These are phyloP conservation scores for Pollachius pollachius DNA, from an alignment of 2,113 vertebrate species.

Conservation along the genomic window DNA sequence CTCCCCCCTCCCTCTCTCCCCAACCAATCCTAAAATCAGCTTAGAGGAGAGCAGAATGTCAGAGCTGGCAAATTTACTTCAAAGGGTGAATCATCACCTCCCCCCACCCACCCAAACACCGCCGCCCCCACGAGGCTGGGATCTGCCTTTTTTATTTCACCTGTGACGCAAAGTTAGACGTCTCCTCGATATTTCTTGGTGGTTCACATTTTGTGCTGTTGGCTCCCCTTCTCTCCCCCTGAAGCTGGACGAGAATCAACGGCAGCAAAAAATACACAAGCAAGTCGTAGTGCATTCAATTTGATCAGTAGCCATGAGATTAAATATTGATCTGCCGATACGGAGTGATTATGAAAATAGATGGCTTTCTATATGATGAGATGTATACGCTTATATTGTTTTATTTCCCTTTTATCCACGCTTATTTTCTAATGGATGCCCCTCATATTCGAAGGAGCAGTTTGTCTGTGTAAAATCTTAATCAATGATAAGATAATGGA, in stretches of 20 bases:
- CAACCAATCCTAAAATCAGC: conserved; percentile 40
- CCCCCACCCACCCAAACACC: conserved; percentile 23
- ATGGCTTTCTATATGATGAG: conserved; percentile 33
- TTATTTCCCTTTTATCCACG: conserved; percentile 15
- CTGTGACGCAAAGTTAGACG: conserved; percentile 22
- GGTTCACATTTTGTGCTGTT: too few species aligned
- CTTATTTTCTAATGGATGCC: conserved; percentile 7
- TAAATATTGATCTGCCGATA: conserved; percentile 46
- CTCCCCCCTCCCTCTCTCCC: too few species aligned
- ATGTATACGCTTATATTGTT: conserved; percentile 24
- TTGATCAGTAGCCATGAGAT: conserved; percentile 51
- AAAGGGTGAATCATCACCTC: conserved; percentile 46
- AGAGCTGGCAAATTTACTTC: conserved; percentile 57
- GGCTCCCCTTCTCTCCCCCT: too few species aligned
- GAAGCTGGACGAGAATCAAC: neutral
- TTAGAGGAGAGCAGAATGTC: conserved; percentile 52
- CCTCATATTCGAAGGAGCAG: too few species aligned
- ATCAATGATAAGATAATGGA: conserved; percentile 1
- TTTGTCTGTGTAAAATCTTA: conserved; percentile 12
- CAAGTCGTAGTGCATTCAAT: conserved; percentile 33
- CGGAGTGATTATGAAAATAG: conserved; percentile 30
- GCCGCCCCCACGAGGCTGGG: conserved; percentile 33
- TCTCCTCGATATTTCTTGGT: too few species aligned
- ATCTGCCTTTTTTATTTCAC: conserved; percentile 33
- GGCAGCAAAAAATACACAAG: conserved; percentile 12